phyloP scores from a whole-genome alignment of 2,888 invertebrate genomes.

The Drosophila neotestacea region DNA sequence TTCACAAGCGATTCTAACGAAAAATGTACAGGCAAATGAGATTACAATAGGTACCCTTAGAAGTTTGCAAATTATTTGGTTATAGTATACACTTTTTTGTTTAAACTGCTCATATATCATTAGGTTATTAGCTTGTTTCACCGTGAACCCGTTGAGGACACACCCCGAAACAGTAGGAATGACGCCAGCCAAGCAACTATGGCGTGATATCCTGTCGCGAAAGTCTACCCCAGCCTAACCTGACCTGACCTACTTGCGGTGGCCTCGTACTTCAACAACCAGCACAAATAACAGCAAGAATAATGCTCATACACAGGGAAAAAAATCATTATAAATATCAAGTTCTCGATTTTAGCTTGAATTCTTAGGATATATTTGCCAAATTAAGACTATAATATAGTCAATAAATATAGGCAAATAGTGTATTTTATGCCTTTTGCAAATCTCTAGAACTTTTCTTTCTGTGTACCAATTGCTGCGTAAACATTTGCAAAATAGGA shows the following conservation, averaged over 20 bases:
- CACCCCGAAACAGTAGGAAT: constrained; percentile 38
- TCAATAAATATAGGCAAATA: too few relatives aligned
- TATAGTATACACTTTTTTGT: background rate
- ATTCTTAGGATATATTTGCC: too few relatives aligned
- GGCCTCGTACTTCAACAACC: constrained; percentile 34
- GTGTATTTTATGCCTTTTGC: too few relatives aligned
- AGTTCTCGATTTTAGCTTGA: too few relatives aligned
- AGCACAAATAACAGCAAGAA: constrained; percentile 7
- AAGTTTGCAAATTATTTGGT: background rate
- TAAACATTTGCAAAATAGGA: constrained; percentile 52
- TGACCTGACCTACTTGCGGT: constrained; percentile 69
- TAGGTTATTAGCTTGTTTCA: constrained; percentile 44
- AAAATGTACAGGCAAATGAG: background rate
- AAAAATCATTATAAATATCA: too few relatives aligned
- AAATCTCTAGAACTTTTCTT: too few relatives aligned
- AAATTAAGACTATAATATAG: too few relatives aligned
- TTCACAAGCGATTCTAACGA: background rate
- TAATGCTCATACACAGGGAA: background rate
- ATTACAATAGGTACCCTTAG: background rate
- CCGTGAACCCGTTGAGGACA: constrained; percentile 22
- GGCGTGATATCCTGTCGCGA: constrained; percentile 58
- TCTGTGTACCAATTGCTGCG: constrained; percentile 10
- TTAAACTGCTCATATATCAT: constrained; percentile 18
- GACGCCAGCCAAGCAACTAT: constrained; percentile 59
- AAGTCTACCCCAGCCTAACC: constrained; percentile 14